A percentile compares a stretch with the other conserved stretches of the same genome.
phyloP scores from a whole-genome alignment of 2,113 vertebrate species.

The Aptenodytes forsteri region DNA sequence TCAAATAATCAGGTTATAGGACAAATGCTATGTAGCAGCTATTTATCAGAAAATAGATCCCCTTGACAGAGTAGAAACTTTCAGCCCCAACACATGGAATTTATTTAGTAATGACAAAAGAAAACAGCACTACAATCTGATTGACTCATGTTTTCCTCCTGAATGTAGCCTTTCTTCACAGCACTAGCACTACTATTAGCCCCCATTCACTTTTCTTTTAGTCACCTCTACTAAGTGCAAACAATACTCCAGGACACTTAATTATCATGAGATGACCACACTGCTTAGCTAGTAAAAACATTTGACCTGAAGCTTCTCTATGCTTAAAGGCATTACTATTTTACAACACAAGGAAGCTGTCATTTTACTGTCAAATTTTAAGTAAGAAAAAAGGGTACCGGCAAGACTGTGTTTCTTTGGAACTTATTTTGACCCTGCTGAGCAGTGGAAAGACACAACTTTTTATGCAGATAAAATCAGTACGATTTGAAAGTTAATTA shows the following conservation, averaged over 20 bases:
- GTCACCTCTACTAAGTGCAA: not conserved
- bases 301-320: not conserved
- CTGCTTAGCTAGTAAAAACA: not conserved
- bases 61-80: not conserved
- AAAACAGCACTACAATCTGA: not conserved
- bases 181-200: not conserved
- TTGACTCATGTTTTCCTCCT: not conserved
- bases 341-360: not conserved
- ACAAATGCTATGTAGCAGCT: not conserved
- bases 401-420: not conserved
- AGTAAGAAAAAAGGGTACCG: not conserved
- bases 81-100: not conserved
- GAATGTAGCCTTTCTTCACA: not conserved
- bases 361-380: not conserved
- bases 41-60: not conserved
- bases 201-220: not conserved
- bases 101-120: not conserved
- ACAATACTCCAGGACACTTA: not conserved
- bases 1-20: not conserved
- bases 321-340: not conserved
- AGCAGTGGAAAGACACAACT: not conserved
- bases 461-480: not conserved
- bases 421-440: not conserved
- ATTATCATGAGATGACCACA: not conserved
- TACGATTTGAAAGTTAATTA: not conserved